Percentiles rank a stretch among this genome's conserved stretches.
Evolutionary conservation across 30 jellyfish, hydroid and myxozoan species (phyloP).

Genomic region (Rhopilema esculentum): DNA sequence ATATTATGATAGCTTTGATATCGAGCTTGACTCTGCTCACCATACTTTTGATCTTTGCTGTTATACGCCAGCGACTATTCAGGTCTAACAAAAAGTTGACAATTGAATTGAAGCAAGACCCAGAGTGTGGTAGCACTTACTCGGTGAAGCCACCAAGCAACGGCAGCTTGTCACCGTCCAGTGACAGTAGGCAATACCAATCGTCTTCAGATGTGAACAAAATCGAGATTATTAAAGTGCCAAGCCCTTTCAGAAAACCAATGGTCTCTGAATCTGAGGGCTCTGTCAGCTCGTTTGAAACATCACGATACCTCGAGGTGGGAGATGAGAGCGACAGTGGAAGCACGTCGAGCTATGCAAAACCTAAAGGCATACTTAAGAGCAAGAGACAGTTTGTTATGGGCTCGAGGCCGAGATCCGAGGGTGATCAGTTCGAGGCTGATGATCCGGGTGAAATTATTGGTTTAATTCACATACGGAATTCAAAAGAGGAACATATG

Average conservation of each 20-base stretch:
- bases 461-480: slow-evolving; percentile 43
- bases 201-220: slow-evolving; percentile 44
- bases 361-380: slow-evolving; percentile 68
- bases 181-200: slow-evolving; percentile 23
- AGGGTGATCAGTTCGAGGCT: slow-evolving; percentile 43
- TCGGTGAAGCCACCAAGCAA: slow-evolving; percentile 6
- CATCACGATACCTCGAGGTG: slow-evolving; percentile 68
- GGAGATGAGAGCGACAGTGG: slow-evolving; percentile 78
- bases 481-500: not conserved
- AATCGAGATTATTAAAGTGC: slow-evolving; percentile 50
- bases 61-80: slow-evolving; percentile 64
- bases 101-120: slow-evolving; percentile 56
- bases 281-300: slow-evolving; percentile 66
- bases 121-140: slow-evolving; percentile 39
- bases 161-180: slow-evolving; percentile 13
- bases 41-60: slow-evolving; percentile 41
- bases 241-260: slow-evolving; percentile 54
- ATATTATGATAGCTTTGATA: slow-evolving; percentile 46
- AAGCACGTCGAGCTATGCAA: slow-evolving; percentile 39
- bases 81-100: slow-evolving; percentile 54
- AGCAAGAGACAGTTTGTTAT: slow-evolving; percentile 42
- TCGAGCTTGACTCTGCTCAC: slow-evolving; percentile 61
- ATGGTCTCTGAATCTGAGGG: slow-evolving; percentile 58
- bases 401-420: slow-evolving; percentile 60
- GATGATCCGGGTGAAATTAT: slow-evolving; percentile 51